Percentiles rank a stretch among this genome's conserved stretches.
These are phyloP conservation scores for Cossypha heuglini DNA, from an alignment of 2,797 vertebrate species.

Conservation along the genomic window DNA sequence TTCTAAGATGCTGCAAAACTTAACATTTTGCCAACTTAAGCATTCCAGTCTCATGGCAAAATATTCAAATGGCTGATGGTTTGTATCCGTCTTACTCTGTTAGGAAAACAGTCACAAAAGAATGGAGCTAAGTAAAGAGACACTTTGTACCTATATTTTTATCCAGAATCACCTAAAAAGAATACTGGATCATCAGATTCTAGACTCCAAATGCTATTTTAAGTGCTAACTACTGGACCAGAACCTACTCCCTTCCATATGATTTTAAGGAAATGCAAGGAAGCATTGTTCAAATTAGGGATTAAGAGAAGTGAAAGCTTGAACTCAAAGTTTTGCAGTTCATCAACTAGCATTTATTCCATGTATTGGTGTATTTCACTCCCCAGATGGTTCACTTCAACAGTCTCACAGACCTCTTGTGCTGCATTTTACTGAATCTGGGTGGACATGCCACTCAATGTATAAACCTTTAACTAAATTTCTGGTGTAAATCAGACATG, in stretches of 20 bases:
- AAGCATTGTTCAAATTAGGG: not conserved
- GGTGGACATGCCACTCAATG: rapidly evolving
- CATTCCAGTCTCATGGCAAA: not conserved
- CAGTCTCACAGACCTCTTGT: not conserved
- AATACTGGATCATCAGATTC: not conserved
- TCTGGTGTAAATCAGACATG: not conserved
- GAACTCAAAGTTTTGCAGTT: not conserved
- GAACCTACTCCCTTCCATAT: not conserved
- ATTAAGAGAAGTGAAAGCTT: not conserved
- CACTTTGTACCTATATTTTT: not conserved
- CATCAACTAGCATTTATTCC: not conserved
- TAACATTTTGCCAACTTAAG: not conserved
- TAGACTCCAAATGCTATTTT: not conserved
- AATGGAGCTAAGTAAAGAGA: not conserved
- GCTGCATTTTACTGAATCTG: not conserved
- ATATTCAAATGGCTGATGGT: rapidly evolving
- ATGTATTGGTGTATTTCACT: not conserved
- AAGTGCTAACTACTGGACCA: not conserved
- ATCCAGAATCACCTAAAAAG: not conserved
- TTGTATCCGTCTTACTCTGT: not conserved
- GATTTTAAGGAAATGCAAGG: not conserved
- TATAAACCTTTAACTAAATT: not conserved
- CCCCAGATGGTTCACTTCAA: not conserved
- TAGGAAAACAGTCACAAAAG: not conserved
- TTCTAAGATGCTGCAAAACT: not conserved